Conservation (phyloP, 2,113 vertebrate species). For the Cettia cetti region DNA sequence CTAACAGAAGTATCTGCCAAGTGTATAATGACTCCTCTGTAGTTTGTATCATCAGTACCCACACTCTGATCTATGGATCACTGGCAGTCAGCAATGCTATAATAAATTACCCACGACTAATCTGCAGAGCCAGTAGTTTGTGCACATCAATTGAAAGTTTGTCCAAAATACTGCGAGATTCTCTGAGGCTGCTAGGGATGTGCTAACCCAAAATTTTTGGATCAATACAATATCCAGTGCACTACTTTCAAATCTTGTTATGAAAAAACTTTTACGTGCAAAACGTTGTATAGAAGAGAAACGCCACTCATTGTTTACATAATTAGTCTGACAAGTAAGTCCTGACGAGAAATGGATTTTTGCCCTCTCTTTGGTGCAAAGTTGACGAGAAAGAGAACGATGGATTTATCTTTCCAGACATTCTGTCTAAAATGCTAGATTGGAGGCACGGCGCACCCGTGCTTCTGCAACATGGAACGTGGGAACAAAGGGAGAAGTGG, state of each 20-base stretch:
- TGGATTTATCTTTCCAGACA: not conserved
- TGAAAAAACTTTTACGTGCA: not conserved
- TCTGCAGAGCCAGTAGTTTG: not conserved
- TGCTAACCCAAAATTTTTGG: rapidly evolving
- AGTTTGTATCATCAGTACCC: not conserved
- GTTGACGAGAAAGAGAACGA: not conserved
- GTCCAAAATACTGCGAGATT: not conserved
- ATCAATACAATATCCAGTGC: not conserved
- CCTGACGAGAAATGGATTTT: not conserved
- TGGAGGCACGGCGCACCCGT: not conserved
- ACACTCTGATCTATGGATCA: not conserved
- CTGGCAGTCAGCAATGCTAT: not conserved
- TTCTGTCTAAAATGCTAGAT: rapidly evolving
- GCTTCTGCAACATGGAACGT: not conserved
- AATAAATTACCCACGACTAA: not conserved
- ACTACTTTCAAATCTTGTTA: not conserved
- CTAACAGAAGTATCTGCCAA: not conserved
- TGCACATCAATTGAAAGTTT: not conserved
- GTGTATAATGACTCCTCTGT: not conserved
- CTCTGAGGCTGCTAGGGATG: not conserved
- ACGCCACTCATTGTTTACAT: not conserved
- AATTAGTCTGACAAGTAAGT: not conserved
- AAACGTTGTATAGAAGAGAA: not conserved
- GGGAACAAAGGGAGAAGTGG: not conserved
- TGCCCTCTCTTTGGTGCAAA: not conserved